These are phyloP conservation scores for Catharus bicknelli DNA, from an alignment of 2,113 vertebrate species.

Conservation along the genomic window DNA sequence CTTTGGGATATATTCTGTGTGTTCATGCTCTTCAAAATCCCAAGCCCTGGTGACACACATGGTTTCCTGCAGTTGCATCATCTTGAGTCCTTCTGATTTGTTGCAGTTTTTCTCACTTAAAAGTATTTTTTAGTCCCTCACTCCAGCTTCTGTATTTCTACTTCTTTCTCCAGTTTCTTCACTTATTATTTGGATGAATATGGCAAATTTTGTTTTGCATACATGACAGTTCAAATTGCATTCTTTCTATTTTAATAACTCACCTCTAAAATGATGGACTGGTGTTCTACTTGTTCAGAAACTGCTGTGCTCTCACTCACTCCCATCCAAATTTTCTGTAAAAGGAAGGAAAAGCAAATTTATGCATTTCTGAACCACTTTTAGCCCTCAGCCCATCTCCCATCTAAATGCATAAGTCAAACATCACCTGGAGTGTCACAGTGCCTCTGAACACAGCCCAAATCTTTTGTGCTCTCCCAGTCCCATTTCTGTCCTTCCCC, in stretches of 20 bases:
- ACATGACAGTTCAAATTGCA: background rate
- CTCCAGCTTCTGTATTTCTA: background rate
- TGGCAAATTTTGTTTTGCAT: background rate
- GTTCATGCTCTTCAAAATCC: background rate
- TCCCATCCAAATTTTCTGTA: background rate
- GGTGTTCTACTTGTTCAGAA: background rate
- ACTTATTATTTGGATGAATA: background rate
- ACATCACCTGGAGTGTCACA: background rate
- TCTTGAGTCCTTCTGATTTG: background rate
- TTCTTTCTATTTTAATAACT: background rate
- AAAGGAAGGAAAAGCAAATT: background rate
- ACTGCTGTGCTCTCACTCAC: background rate
- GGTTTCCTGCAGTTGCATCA: background rate
- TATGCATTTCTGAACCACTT: background rate
- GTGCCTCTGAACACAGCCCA: background rate
- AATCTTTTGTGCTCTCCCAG: background rate
- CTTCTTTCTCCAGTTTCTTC: background rate
- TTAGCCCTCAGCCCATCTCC: background rate
- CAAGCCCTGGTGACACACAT: background rate
- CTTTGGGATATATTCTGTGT: background rate
- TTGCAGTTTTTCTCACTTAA: background rate
- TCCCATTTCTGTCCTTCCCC: background rate
- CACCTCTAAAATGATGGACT: background rate
- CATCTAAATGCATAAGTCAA: background rate
- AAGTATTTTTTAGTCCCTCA: background rate